A percentile compares a stretch with the other conserved stretches of the same genome.
Evolutionary conservation across 2,888 invertebrate species (phyloP).

Genomic region (Nezara viridula): DNA sequence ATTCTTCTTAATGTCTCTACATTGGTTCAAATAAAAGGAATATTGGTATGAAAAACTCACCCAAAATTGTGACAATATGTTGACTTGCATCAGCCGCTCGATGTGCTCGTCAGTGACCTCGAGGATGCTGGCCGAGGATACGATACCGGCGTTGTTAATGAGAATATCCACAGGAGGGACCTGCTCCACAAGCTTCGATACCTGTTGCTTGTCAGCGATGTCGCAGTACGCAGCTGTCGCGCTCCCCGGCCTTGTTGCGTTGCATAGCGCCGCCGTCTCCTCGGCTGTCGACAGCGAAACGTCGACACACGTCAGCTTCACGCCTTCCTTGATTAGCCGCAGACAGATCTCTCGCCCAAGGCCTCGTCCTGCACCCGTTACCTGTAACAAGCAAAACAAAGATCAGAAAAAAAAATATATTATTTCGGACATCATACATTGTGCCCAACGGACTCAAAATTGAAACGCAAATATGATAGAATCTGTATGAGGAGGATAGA

Average conservation of each 20-base stretch:
- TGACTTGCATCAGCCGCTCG: constrained; percentile 70
- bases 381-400: constrained; percentile 67
- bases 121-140: constrained; percentile 69
- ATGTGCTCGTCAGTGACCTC: constrained; percentile 69
- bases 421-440: no score
- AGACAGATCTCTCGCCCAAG: constrained; percentile 70
- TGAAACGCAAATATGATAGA: no score
- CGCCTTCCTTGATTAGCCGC: constrained; percentile 69
- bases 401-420: no score
- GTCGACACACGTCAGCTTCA: constrained; percentile 66
- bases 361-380: constrained; percentile 71
- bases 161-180: constrained; percentile 70
- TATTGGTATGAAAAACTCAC: constrained; percentile 66
- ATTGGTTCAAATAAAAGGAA: background rate
- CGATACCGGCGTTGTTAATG: constrained; percentile 71
- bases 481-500: no score
- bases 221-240: constrained; percentile 69
- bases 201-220: constrained; percentile 63
- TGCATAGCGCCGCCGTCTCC: constrained; percentile 66
- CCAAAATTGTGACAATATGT: constrained; percentile 70
- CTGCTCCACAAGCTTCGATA: constrained; percentile 57
- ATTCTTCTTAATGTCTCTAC: no score
- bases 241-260: constrained; percentile 68
- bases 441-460: no score
- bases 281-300: constrained; percentile 64